These are phyloP conservation scores for Miltochrista miniata DNA, from an alignment of 2,888 invertebrate genomes.

Conservation along the genomic window DNA sequence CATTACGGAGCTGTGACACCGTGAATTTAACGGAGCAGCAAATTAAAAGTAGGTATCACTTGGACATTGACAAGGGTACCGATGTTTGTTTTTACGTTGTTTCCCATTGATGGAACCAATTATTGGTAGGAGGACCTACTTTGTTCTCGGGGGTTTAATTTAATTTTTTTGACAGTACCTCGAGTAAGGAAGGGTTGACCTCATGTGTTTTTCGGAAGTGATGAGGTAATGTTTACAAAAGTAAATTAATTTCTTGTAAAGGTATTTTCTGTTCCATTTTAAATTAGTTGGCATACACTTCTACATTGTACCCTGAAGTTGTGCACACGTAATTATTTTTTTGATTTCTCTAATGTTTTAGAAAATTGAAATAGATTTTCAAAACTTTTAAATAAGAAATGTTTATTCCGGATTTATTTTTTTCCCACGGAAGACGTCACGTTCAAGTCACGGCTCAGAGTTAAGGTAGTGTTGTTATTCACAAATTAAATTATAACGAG, in stretches of 20 bases:
- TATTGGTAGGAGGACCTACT: conserved; percentile 21
- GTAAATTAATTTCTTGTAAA: not conserved
- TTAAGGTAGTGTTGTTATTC: too few relatives aligned
- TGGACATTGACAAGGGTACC: conserved; percentile 62
- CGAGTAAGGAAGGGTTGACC: not conserved
- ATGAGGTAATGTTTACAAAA: not conserved
- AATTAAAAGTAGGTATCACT: conserved; percentile 61
- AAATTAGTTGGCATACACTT: too few relatives aligned
- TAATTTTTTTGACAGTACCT: conserved; percentile 6
- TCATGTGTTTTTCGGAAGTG: not conserved
- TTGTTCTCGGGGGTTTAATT: conserved; percentile 14
- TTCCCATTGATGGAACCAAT: conserved; percentile 32
- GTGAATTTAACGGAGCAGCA: conserved; percentile 56
- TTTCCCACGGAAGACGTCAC: too few relatives aligned
- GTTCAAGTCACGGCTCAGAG: too few relatives aligned
- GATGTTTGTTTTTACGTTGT: conserved; percentile 33
- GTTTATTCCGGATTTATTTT: too few relatives aligned
- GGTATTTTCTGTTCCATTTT: too few relatives aligned
- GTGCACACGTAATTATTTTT: too few relatives aligned
- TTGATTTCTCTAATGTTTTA: too few relatives aligned
- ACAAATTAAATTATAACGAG: too few relatives aligned
- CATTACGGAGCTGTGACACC: conserved; percentile 35
- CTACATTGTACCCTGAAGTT: too few relatives aligned
- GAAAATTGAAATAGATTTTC: too few relatives aligned
- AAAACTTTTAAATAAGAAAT: too few relatives aligned